Base-by-base conservation (phyloP, 92 coral and sea anemone genomes). In the Umimayanthus kanabou region DNA sequence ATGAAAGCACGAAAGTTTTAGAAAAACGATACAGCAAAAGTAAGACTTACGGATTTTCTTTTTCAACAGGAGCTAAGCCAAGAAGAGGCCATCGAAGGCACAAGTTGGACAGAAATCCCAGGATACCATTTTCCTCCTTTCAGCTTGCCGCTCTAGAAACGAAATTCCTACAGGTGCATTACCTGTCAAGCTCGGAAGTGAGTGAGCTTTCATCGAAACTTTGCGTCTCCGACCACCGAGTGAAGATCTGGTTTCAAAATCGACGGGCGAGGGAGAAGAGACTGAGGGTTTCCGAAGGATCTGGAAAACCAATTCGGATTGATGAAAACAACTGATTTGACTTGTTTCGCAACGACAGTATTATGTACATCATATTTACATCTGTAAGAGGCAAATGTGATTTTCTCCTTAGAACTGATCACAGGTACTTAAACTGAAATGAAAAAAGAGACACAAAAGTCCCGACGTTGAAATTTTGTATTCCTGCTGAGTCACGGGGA, bases 241-340 rank as follows among this genome's bases (percentile, higher is more conserved):
- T 96, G 2, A 96, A 96, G 88, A 96, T 96, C 42, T 96, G 99
- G 99, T 96, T 96, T 84, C 99, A 96, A 81, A 96, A 96, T 79
- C 93, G 99, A 81, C 88, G 99, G 58, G 99, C 99, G 50, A 88
- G 99, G 25, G 99, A 96, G 81, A 96, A 96, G 85, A 92, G 93
- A 86, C 50, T 83, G 78, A 49, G 50, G 78, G 25, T 76, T 25
- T 28, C 64, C 8, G 84, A 80, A 30, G 49, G 64, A 30, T 57
- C 84, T n/a, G 66, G n/a, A 14, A 30, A 1, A 22, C 13, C 71
- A 71, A 71, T 11, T 65, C 22, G 37, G 45, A 30, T 39, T 26
- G 40, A 80, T 26, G 70, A 30, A 40, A 30, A 28, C 58, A 80
- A 14, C 11, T 80, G 70, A 80, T 53, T 16, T 80, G 23, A 9